Conservation (phyloP, 2,113 vertebrate species). For the Candoia aspera region DNA sequence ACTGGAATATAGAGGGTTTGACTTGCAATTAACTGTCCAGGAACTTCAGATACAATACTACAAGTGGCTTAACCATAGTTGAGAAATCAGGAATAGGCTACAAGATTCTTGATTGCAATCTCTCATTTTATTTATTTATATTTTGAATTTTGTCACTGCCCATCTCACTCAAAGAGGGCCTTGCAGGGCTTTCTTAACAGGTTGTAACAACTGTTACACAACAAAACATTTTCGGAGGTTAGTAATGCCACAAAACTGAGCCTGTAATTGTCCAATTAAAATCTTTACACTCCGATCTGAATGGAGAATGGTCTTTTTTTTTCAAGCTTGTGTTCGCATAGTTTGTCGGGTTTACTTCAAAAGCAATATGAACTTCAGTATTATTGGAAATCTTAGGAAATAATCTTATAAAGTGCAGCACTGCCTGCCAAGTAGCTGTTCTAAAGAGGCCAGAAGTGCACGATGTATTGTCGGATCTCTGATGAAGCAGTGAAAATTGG, state of each 20-base stretch:
- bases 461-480: constrained; percentile 10
- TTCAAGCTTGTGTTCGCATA: not conserved
- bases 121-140: not conserved
- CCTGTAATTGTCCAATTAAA: not conserved
- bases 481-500: constrained; percentile 28
- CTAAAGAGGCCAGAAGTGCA: constrained; percentile 4
- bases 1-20: not conserved
- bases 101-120: not conserved
- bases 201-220: not conserved
- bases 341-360: constrained; percentile 25
- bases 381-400: constrained; percentile 30
- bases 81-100: not conserved
- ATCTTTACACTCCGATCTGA: not conserved
- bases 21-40: not conserved
- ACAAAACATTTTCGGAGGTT: not conserved
- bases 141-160: too few relatives aligned
- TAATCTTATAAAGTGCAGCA: constrained; percentile 19
- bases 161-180: too few relatives aligned
- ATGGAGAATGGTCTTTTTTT: not conserved
- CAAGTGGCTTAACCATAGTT: not conserved
- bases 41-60: not conserved
- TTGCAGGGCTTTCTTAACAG: not conserved
- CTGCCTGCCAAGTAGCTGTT: constrained; percentile 9
- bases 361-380: constrained; percentile 14
- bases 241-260: not conserved